Percentiles rank a stretch among this genome's conserved stretches.
Evolutionary conservation across 2,797 vertebrate genomes (phyloP).

Genomic region (Artibeus jamaicensis): DNA sequence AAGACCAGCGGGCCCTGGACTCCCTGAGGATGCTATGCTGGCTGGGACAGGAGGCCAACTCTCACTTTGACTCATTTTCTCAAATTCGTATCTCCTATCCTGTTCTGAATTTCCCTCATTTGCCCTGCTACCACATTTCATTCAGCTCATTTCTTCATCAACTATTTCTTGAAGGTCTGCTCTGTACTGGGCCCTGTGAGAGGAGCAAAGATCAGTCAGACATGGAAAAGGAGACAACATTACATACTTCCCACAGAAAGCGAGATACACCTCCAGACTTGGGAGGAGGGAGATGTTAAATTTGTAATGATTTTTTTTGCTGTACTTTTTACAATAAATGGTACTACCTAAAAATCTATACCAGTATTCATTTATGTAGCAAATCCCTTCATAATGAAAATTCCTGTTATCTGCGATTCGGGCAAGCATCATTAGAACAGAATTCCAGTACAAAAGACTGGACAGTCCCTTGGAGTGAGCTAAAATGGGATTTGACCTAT

Average conservation of each 20-base stretch:
- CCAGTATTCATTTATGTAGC: conserved; percentile 26
- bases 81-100: background rate
- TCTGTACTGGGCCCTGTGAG: background rate
- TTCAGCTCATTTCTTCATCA: background rate
- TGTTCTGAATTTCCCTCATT: conserved; percentile 5
- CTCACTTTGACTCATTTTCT: conserved; percentile 6
- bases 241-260: background rate
- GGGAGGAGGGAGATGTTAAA: conserved; percentile 1
- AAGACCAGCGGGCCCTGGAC: background rate
- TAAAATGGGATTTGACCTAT: conserved; percentile 35
- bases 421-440: background rate
- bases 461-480: background rate
- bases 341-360: conserved; percentile 33
- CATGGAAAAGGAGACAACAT: background rate
- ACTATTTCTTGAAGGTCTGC: background rate
- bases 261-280: background rate
- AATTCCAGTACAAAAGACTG: background rate
- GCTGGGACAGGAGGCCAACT: background rate
- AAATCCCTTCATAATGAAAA: conserved; percentile 35
- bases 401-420: background rate
- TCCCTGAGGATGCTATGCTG: background rate
- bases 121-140: background rate
- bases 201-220: background rate
- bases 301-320: background rate
- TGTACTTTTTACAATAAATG: conserved; percentile 19